Evolutionary conservation across 1,140 invertebrate genomes (phyloP), one percentile per base, ranked within the genome.

Genomic region (Littorina saxatilis): DNA sequence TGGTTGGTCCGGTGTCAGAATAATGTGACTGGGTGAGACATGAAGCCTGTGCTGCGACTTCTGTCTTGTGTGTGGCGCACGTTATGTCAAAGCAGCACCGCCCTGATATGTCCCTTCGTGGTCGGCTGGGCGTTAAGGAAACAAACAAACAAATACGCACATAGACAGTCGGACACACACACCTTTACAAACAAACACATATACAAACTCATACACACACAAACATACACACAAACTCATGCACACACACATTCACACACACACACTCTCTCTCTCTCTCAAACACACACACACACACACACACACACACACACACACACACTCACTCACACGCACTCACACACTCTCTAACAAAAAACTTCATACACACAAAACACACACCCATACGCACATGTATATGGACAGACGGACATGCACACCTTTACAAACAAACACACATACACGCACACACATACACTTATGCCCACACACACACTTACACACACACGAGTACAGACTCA

Each of bases 311-410:
- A 61, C 58, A 61, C 58, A 61, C 23, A 61, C 58, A 61, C 58
- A 61, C 58, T n/a, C 58, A 61, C 58, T 13, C 58, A 61, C 58
- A 61, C 58, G 27, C 58, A 61, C 58, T 13, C 58, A 61, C 58
- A 61, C 58, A 61, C 20, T 13, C 20, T 13, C 58, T 13, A 9
- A 61, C 58, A 61, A 9, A 61, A 7, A 23, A 9, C 5, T 23
- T 7, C 58, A 23, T 23, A 61, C 58, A 61, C 58, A 61, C 58
- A 23, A 23, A n/a, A 61, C 23, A 61, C 58, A 61, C 58, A 61
- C 9, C 7, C 23, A 61, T 5, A 61, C 58, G n/a, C 58, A 61
- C 58, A 23, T 23, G n/a, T 23, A 23, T 23, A 61, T 23, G 27
- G 9, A 61, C 58, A 61, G 9, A 61, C 58, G 27, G 9, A 61